These are phyloP conservation scores for Origma solitaria DNA, from an alignment of 2,113 vertebrate species.

Conservation along the genomic window DNA sequence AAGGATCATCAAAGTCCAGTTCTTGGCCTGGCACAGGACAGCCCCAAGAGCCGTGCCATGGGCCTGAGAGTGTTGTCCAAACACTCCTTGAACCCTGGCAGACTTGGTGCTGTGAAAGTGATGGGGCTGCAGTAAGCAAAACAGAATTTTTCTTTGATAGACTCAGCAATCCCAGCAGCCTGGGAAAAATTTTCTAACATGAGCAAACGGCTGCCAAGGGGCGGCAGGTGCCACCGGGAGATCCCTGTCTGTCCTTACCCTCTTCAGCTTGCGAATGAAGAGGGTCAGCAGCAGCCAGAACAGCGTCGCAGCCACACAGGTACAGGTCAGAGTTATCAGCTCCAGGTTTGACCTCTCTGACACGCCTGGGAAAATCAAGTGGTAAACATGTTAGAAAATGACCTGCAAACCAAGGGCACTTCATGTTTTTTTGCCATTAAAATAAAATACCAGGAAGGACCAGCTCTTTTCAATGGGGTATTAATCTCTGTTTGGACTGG, in stretches of 20 bases:
- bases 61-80: neutral
- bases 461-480: neutral
- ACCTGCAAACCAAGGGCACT: neutral
- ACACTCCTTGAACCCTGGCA: neutral
- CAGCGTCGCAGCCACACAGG: conserved; percentile 86
- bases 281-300: conserved; percentile 93
- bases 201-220: neutral
- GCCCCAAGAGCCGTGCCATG: neutral
- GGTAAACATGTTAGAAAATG: neutral
- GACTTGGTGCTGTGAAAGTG: neutral
- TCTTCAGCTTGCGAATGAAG: conserved; percentile 89
- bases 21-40: neutral
- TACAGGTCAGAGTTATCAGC: conserved; percentile 86
- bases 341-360: conserved; percentile 83
- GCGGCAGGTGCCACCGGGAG: neutral
- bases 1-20: neutral
- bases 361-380: conserved; percentile 71
- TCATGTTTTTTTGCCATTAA: neutral
- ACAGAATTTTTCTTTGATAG: neutral
- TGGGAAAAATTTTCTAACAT: neutral
- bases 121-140: neutral
- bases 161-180: neutral
- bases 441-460: conserved; percentile 19
- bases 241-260: conserved; percentile 61
- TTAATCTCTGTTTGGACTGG: conserved; percentile 21